These are phyloP conservation scores for Pandemis corylana DNA, from an alignment of 2,888 invertebrate species.

Conservation along the genomic window DNA sequence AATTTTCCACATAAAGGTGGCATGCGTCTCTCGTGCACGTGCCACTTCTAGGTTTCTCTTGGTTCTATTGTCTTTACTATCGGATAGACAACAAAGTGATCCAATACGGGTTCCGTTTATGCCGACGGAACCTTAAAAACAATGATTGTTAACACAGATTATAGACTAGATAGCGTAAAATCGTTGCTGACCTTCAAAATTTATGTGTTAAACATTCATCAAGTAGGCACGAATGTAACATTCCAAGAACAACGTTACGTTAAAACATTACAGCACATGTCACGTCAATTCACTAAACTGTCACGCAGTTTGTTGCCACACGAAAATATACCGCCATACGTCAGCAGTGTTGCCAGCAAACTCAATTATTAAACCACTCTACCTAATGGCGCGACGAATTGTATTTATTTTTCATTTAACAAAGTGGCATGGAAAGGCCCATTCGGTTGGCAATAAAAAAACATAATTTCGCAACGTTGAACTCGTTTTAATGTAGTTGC, in stretches of 20 bases:
- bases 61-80: no score
- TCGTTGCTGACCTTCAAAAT: no score
- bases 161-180: no score
- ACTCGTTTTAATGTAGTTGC: conserved; percentile 33
- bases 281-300: neutral
- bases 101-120: neutral
- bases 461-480: conserved; percentile 18
- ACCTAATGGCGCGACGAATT: conserved; percentile 21
- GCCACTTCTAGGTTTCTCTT: no score
- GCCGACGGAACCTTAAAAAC: no score
- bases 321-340: conserved; percentile 4
- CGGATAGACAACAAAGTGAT: no score
- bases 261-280: neutral
- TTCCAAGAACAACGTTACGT: no score
- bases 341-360: conserved; percentile 12
- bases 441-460: conserved; percentile 30
- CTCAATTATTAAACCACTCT: conserved; percentile 35
- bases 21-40: no score
- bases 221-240: no score
- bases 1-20: no score
- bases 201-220: no score
- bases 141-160: no score
- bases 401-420: conserved; percentile 38
- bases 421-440: conserved; percentile 21
- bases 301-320: neutral